Conservation (phyloP, 2,797 vertebrate genomes). For the Myiotriccus ornatus region DNA sequence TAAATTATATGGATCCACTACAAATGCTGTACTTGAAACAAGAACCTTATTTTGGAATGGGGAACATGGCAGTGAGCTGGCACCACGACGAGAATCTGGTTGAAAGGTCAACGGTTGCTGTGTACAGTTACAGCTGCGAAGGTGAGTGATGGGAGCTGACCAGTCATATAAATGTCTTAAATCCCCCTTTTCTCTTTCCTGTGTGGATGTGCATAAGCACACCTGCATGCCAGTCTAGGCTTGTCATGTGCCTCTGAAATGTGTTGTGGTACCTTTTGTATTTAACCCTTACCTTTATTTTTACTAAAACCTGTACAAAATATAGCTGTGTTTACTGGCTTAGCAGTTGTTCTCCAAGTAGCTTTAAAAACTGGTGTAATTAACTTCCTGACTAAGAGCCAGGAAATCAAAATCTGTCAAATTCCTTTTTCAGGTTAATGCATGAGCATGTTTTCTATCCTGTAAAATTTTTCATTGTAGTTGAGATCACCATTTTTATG, state of each 20-base stretch:
- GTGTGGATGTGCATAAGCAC: not conserved
- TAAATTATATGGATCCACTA: conserved; percentile 96
- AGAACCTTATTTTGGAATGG: conserved; percentile 97
- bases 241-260: not conserved
- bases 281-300: not conserved
- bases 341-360: not conserved
- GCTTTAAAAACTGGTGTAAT: conserved; percentile 34
- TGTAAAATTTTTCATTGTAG: conserved; percentile 16
- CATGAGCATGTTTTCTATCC: conserved; percentile 19
- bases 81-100: conserved; percentile 96
- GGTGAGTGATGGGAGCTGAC: conserved; percentile 59
- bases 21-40: conserved; percentile 90
- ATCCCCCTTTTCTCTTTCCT: not conserved
- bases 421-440: not conserved
- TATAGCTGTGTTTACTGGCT: not conserved
- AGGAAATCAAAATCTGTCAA: conserved; percentile 40
- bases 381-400: conserved; percentile 40
- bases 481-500: conserved; percentile 33
- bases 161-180: not conserved
- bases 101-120: conserved; percentile 88
- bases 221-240: not conserved
- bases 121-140: conserved; percentile 91
- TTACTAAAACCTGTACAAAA: not conserved
- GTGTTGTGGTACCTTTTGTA: not conserved
- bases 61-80: conserved; percentile 97